Evolutionary conservation across 1,140 invertebrate genomes (phyloP), one percentile per base, ranked within the genome.

Genomic region (Drosophila mauritiana): DNA sequence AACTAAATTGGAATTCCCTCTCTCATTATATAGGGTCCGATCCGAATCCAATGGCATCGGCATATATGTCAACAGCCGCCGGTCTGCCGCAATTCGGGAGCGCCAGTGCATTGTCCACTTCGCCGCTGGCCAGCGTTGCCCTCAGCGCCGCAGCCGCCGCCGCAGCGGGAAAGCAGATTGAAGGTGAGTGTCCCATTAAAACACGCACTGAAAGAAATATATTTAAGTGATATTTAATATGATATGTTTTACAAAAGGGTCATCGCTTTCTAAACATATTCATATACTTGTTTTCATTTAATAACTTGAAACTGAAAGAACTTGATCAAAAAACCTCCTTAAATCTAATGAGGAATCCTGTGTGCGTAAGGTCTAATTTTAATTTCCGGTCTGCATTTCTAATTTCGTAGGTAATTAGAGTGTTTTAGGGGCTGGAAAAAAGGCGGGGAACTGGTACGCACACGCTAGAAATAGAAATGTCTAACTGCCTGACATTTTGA

Each of bases 161-260:
- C 37, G 95, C 94, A 62, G 95, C 96, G 45, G 95, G 95, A 62
- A 97, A 97, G 92, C 97, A 98, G 93, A 95, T 98, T 91, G 96
- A 98, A 94, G 96, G 95, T 95, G 92, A 88, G 84, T 89, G 10
- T 15, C 53, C 17, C 27, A 15, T 17, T 12, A 7, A 22, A 31
- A 6, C 0, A 0, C 5, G 57, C 52, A 51, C 36, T 34, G 3
- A 57, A n/a, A 39, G 17, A 65, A 27, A 36, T 11, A 13, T 15
- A 13, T 43, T 10, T 20, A 0, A 17, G 1, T 45, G 17, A 17
- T 17, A 17, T 0, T n/a, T n/a, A n/a, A n/a, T n/a, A n/a, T n/a
- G 17, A 17, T 17, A 17, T 17, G 17, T 22, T 22, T 22, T 3
- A 3, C 20, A 22, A 22, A 22, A 22, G 20, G 20, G 3, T 22